Evolutionary conservation across 2,113 vertebrate species (phyloP).

Genomic region (Benitochromis conjunctus): DNA sequence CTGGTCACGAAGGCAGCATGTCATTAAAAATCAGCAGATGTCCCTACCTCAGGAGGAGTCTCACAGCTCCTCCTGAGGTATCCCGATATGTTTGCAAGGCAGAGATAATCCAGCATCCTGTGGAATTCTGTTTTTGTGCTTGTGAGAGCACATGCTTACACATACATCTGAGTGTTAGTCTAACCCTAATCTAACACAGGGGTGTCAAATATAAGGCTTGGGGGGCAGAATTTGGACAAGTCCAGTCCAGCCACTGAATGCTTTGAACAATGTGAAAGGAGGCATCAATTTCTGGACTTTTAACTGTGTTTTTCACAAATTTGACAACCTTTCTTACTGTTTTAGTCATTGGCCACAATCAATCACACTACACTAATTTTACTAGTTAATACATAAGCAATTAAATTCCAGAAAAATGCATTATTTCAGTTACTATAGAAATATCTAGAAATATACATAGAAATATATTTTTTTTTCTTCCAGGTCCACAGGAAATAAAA

Average conservation of each 20-base stretch:
- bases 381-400: background rate
- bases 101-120: background rate
- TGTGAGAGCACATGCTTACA: background rate
- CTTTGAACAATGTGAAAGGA: background rate
- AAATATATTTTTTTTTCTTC: background rate
- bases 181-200: background rate
- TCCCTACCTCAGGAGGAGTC: background rate
- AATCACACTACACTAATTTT: background rate
- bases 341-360: background rate
- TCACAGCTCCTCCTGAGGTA: background rate
- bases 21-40: background rate
- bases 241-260: background rate
- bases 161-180: background rate
- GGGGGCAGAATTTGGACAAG: background rate
- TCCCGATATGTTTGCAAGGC: background rate
- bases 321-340: background rate
- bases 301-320: background rate
- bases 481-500: no score
- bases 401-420: background rate
- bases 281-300: background rate
- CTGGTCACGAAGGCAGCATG: background rate
- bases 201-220: background rate
- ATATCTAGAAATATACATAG: fast-evolving
- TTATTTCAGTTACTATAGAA: background rate
- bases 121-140: background rate